Percentiles rank a stretch among this genome's conserved stretches.
Evolutionary conservation across 2,888 invertebrate species (phyloP).

Genomic region (Lasioglossum pauxillum): DNA sequence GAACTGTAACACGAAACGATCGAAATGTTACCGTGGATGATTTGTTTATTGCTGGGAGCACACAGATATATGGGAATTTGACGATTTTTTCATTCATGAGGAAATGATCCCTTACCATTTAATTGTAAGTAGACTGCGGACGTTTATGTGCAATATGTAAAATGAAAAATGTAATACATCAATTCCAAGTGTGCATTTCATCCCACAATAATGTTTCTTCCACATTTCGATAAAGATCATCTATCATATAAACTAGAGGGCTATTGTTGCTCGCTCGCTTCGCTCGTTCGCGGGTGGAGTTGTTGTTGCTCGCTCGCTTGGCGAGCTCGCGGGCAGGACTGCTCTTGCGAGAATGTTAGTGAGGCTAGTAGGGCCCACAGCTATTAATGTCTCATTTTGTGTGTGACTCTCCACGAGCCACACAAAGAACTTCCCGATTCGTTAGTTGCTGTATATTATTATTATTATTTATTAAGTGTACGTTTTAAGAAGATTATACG

Average conservation of each 20-base stretch:
- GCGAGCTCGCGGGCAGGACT: too few relatives aligned
- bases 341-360: too few relatives aligned
- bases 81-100: not conserved
- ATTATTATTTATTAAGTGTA: too few relatives aligned
- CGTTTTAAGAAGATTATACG: too few relatives aligned
- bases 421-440: too few relatives aligned
- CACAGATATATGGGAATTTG: not conserved
- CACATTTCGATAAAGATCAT: not conserved
- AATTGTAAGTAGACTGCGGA: not conserved
- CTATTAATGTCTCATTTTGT: too few relatives aligned
- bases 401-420: too few relatives aligned
- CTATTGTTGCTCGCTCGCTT: too few relatives aligned
- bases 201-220: not conserved
- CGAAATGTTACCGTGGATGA: not conserved
- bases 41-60: not conserved
- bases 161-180: not conserved
- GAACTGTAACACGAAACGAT: not conserved
- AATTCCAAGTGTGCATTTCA: not conserved
- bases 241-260: not conserved
- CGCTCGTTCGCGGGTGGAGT: too few relatives aligned
- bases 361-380: too few relatives aligned
- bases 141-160: not conserved
- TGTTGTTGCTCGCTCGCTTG: too few relatives aligned
- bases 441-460: too few relatives aligned
- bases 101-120: not conserved